Percentiles rank a stretch among this genome's conserved stretches.
These are phyloP conservation scores for Ernsta delagoae DNA, from an alignment of 2,888 invertebrate genomes.

Conservation along the genomic window DNA sequence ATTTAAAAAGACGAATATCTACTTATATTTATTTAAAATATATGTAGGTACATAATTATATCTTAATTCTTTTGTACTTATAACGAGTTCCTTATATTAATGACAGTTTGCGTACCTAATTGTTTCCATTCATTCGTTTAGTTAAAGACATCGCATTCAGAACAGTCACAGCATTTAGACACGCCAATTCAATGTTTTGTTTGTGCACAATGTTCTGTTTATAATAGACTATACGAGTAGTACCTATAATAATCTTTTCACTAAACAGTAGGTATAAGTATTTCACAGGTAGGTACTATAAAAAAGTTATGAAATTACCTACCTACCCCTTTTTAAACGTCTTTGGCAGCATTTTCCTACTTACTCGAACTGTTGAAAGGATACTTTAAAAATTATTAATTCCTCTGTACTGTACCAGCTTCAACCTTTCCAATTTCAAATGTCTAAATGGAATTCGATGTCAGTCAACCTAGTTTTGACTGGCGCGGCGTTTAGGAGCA, in stretches of 20 bases:
- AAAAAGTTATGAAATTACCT: no score
- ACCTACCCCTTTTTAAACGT: no score
- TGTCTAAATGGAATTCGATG: neutral
- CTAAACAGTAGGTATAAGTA: no score
- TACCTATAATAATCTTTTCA: constrained; percentile 9
- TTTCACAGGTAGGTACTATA: no score
- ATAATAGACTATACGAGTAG: neutral
- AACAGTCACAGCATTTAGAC: constrained; percentile 24
- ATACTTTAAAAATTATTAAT: no score
- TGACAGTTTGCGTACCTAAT: neutral
- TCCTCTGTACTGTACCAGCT: neutral
- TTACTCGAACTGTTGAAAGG: neutral
- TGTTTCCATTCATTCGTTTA: constrained; percentile 16
- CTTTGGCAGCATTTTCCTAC: no score
- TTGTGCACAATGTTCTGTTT: constrained; percentile 10
- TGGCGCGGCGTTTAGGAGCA: no score
- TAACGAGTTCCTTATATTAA: constrained; percentile 6
- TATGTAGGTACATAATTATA: no score
- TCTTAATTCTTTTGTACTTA: no score
- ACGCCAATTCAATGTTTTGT: constrained; percentile 28
- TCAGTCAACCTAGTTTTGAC: neutral
- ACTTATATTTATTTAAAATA: no score
- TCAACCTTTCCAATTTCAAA: neutral
- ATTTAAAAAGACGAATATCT: no score
- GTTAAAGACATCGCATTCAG: constrained; percentile 13